Evolutionary conservation across 2,113 vertebrate genomes (phyloP), one percentile per base, ranked within the genome.

Genomic region (Emberiza fucata): DNA sequence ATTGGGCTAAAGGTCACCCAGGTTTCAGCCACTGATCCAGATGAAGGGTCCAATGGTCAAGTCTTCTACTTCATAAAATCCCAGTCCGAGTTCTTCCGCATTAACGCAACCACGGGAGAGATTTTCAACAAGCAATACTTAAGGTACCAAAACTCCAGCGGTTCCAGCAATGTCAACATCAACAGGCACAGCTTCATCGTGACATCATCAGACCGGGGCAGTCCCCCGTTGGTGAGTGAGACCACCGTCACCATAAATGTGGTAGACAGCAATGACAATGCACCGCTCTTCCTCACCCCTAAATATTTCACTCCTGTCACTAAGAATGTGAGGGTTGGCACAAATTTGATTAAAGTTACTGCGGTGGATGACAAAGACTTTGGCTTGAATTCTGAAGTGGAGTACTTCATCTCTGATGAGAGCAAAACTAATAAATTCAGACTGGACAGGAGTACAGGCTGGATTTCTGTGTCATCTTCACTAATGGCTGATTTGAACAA

Each of bases 161-260:
- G 98, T 27, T 97, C 98, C 25, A 98, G 98, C 66, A 98, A 98
- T 4, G 78, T 98, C 70, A 99, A 99, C 90, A 98, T 99, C 69
- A 99, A 99, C 22, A 98, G 99, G 50, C 99, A 99, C 88, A 99
- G 99, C 95, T 99, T 99, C 94, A 98, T 99, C 1, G 99, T 99
- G 77, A 99, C 99, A 1, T 98, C 99, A 7, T 99, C 99, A 15
- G 99, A 99, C 86, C 90, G 99, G 65, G 99, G 99, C 7, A 96
- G 96, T 27, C 99, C 98, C 77, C 98, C 98, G 0, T 83, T 99
- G 42, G 97, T 99, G 95, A 99, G 99, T 4, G 99, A 99, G 98
- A 99, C 99, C 8, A 99, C 99, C 0, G 98, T 99, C 11, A 99
- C 99, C 61, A 98, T 99, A 79, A 99, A 99, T 76, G 73, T 98